Conservation (phyloP, 2,888 invertebrate genomes). For the Pseudeuparius sepicola region DNA sequence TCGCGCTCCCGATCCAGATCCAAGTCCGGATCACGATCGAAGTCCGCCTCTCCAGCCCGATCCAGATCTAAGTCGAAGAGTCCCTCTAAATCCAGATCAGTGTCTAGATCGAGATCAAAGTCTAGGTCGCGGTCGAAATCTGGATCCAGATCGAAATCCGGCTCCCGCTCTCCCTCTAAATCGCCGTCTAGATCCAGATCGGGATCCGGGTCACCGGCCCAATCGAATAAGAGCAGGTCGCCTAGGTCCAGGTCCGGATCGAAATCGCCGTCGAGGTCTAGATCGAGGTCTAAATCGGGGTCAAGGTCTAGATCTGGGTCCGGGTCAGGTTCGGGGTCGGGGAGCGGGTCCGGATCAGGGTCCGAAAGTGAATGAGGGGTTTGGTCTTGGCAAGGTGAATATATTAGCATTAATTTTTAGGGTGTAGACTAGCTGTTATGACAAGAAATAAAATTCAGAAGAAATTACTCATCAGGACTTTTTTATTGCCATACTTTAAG, state of each 20-base stretch:
- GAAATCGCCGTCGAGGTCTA: slow-evolving; percentile 27
- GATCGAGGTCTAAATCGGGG: slow-evolving; percentile 27
- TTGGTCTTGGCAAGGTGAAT: background rate
- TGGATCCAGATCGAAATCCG: slow-evolving; percentile 34
- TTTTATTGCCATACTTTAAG: too few relatives aligned
- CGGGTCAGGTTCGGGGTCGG: slow-evolving; percentile 30
- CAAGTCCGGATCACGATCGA: slow-evolving; percentile 32
- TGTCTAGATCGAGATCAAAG: slow-evolving; percentile 31
- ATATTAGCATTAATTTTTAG: background rate
- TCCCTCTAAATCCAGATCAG: slow-evolving; percentile 30
- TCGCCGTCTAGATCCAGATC: slow-evolving; percentile 34
- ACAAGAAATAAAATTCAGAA: too few relatives aligned
- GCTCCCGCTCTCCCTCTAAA: slow-evolving; percentile 35
- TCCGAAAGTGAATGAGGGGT: slow-evolving; percentile 26
- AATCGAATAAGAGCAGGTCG: slow-evolving; percentile 25
- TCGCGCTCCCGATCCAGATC: slow-evolving; percentile 29
- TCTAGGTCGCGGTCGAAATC: slow-evolving; percentile 30
- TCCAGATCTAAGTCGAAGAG: slow-evolving; percentile 26
- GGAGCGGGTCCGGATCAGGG: slow-evolving; percentile 24
- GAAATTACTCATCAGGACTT: too few relatives aligned
- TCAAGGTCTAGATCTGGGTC: slow-evolving; percentile 28
- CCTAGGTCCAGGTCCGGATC: slow-evolving; percentile 30
- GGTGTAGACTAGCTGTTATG: too few relatives aligned
- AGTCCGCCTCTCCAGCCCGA: slow-evolving; percentile 24
- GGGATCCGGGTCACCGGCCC: slow-evolving; percentile 27